Evolutionary conservation across 37 sponge, comb jelly and placozoan species (phyloP), one percentile per base, ranked within the genome.

Genomic region (Petrosia ficiformis): DNA sequence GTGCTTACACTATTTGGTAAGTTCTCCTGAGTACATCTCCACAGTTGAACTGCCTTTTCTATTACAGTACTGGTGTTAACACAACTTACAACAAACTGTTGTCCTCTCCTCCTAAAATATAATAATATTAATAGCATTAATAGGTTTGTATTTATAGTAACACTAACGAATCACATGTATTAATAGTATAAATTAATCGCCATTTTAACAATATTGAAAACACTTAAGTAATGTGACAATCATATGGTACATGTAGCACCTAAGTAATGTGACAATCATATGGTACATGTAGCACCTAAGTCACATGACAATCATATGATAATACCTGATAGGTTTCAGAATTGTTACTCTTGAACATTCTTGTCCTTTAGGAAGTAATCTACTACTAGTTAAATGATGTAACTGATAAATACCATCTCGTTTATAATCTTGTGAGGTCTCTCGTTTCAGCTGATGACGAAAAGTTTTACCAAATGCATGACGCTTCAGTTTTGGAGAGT

Each of bases 391-490:
- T 2, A 31, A 76, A 16, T 35, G 84, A 52, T 22, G 70, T 59
- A 16, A 83, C 84, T 68, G 28, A 83, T 77, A 61, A 71, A 31
- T 30, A 76, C 84, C 41, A 68, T 82, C 29, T 19, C 5, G 0
- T 44, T 69, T 26, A 61, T 58, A 41, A 52, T 8, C 71, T 70
- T 61, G 10, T 61, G 26, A 26, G 16, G 8, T 5, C 75, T 76
- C 54, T 31, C 26, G 35, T 59, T 14, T 48, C 14, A 48, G 8
- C 14, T 48, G 54, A 48, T 14, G 54, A 19, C 54, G 8, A 48
- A 48, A 48, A 14, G 54, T 48, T 48, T 48, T 48, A 48, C 54
- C 54, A 48, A 48, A 48, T n/a, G n/a, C n/a, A n/a, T n/a, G n/a
- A n/a, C n/a, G n/a, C n/a, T n/a, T n/a, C n/a, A n/a, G 75, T 42